Conservation (phyloP, 2,113 vertebrate species). For the Himantopus leucocephalus region DNA sequence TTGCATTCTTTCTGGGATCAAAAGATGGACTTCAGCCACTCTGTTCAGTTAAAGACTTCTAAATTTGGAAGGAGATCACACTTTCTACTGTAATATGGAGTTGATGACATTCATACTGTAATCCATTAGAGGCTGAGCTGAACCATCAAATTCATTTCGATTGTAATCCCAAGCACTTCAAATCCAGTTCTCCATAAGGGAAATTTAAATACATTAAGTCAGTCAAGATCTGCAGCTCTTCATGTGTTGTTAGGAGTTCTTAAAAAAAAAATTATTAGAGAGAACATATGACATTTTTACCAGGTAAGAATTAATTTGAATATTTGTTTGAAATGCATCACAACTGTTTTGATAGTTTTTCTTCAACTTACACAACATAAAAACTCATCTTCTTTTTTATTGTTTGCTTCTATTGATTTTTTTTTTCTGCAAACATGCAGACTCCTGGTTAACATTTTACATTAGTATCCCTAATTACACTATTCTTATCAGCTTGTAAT, state of each 20-base stretch:
- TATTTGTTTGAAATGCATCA: background rate
- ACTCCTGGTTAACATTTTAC: constrained; percentile 20
- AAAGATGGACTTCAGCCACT: constrained; percentile 29
- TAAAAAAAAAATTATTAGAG: background rate
- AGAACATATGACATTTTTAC: background rate
- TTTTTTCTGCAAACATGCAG: background rate
- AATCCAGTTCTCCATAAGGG: constrained; percentile 2
- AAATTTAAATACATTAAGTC: constrained; percentile 46
- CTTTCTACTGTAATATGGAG: constrained; percentile 32
- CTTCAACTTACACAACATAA: background rate
- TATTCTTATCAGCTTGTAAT: constrained; percentile 13
- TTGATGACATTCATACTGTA: constrained; percentile 44
- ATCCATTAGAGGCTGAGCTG: constrained; percentile 38
- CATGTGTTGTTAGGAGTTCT: background rate
- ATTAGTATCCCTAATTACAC: constrained; percentile 10
- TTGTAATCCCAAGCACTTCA: constrained; percentile 54
- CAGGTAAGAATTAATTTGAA: background rate
- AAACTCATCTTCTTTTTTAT: background rate
- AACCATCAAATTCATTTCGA: constrained; percentile 55
- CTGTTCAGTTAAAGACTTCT: constrained; percentile 19
- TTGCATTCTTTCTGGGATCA: constrained; percentile 6
- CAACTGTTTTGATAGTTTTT: background rate
- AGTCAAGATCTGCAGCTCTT: background rate
- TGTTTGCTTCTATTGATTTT: background rate
- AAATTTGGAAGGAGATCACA: constrained; percentile 36